These are phyloP conservation scores for Dynastes grantii DNA, from an alignment of 2,888 invertebrate genomes.

Conservation along the genomic window DNA sequence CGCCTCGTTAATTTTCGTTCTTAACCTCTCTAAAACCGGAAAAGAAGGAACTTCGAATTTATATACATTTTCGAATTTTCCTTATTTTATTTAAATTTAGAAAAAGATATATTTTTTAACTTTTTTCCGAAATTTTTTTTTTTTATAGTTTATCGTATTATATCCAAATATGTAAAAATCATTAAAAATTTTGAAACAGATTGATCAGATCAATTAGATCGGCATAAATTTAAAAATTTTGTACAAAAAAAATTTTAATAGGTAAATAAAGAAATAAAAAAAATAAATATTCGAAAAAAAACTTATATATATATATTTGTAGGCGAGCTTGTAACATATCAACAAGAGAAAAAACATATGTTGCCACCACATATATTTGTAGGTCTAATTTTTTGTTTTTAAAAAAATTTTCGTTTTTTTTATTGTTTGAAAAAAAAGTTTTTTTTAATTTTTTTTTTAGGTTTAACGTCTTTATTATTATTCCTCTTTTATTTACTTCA, in stretches of 20 bases:
- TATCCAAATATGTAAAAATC: background rate
- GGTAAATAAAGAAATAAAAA: background rate
- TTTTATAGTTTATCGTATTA: background rate
- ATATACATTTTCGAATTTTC: too few species aligned
- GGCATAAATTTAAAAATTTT: background rate
- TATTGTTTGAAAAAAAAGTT: too few species aligned
- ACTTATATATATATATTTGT: background rate
- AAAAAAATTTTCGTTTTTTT: background rate
- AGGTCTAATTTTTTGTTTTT: background rate
- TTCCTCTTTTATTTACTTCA: too few species aligned
- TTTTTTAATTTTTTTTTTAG: background rate
- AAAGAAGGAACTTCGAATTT: too few species aligned
- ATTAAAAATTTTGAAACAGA: background rate
- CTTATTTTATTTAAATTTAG: too few species aligned
- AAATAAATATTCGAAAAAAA: too few species aligned
- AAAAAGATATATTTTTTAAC: background rate
- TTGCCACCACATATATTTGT: background rate
- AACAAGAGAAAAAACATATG: background rate
- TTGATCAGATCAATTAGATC: conserved; percentile 3
- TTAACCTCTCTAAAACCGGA: too few species aligned
- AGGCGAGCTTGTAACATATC: conserved; percentile 18
- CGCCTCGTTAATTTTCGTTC: too few species aligned
- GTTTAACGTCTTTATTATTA: too few species aligned
- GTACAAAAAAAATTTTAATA: background rate
- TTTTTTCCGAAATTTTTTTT: background rate